phyloP scores from a whole-genome alignment of 2,113 vertebrate species.

The Callocephalon fimbriatum region DNA sequence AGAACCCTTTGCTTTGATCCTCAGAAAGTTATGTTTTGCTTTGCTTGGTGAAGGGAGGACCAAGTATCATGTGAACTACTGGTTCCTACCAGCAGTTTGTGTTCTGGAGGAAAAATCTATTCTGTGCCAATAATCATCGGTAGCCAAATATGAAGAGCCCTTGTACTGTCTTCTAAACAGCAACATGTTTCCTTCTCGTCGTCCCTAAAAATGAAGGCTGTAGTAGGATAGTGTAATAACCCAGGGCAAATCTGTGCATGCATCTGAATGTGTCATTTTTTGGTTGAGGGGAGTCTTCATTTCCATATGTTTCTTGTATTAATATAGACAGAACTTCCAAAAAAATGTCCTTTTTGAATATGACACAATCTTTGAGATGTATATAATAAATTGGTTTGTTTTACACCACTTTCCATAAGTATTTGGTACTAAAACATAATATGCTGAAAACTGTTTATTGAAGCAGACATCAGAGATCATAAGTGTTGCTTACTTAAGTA shows the following conservation, averaged over 20 bases:
- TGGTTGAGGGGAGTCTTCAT: background rate
- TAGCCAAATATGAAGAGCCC: background rate
- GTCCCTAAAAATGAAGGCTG: background rate
- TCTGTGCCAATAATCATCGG: background rate
- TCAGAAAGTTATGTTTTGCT: background rate
- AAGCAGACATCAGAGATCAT: background rate
- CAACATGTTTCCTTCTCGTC: background rate
- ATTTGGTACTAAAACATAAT: background rate
- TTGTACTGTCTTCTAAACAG: background rate
- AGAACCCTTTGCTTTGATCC: background rate
- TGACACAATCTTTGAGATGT: background rate
- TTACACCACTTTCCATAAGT: background rate
- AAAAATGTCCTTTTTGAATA: background rate
- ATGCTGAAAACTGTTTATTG: background rate
- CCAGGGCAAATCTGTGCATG: background rate
- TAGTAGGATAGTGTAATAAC: background rate
- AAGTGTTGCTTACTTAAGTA: background rate
- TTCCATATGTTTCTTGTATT: background rate
- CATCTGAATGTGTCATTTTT: rapidly evolving
- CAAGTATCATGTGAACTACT: background rate
- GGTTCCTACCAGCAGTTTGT: background rate
- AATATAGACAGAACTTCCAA: background rate
- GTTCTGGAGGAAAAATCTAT: background rate
- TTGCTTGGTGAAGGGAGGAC: background rate
- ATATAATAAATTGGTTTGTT: background rate